Percentiles rank a stretch among this genome's conserved stretches.
These are phyloP conservation scores for Leucosticte australis DNA, from an alignment of 2,113 vertebrate species.

Conservation along the genomic window DNA sequence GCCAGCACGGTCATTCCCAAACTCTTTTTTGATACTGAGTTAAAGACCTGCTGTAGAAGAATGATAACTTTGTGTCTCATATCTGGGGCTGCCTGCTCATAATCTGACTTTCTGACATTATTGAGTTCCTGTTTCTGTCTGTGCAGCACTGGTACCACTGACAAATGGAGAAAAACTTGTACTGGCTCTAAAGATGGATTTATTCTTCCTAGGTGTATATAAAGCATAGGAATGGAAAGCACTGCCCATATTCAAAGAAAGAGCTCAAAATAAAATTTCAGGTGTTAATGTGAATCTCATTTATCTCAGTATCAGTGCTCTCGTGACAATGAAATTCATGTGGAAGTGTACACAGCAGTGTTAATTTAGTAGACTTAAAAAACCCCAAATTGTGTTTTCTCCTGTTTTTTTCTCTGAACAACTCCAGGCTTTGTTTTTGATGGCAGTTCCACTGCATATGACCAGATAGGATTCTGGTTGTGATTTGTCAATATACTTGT, in stretches of 20 bases:
- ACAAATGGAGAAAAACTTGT: neutral
- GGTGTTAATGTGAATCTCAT: neutral
- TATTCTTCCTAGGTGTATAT: neutral
- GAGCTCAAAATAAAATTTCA: neutral
- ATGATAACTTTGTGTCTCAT: neutral
- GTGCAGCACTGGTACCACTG: neutral
- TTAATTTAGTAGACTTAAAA: neutral
- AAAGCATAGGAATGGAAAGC: neutral
- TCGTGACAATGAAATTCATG: neutral
- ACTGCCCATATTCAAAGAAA: neutral
- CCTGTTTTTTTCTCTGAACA: neutral
- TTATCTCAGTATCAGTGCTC: neutral
- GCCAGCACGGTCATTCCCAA: neutral
- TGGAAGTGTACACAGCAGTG: neutral
- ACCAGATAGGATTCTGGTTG: neutral
- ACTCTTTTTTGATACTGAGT: neutral
- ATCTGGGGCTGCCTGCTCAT: neutral
- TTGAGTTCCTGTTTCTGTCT: neutral
- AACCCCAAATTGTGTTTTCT: neutral
- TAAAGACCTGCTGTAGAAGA: neutral
- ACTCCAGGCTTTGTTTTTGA: neutral
- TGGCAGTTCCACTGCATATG: neutral
- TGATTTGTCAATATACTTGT: neutral
- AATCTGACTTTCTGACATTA: neutral
- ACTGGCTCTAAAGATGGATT: neutral